Base-by-base conservation (phyloP, 2,797 vertebrate species). In the Meriones psammophilus region DNA sequence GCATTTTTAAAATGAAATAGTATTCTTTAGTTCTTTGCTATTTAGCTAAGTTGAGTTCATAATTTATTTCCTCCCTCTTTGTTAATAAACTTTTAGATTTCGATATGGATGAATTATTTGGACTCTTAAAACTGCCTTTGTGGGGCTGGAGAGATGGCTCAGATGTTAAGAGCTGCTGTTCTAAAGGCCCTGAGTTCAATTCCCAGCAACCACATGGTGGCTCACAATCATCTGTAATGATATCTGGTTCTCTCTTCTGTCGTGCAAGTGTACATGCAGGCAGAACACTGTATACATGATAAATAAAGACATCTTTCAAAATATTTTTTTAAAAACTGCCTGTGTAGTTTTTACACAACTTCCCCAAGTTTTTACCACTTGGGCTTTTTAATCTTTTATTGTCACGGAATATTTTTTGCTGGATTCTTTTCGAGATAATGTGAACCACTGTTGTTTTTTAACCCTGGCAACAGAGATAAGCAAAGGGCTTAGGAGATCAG, bases 71-170 rank as follows among this genome's bases (percentile, higher is more conserved):
- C 76, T 93, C 74, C 15, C 30, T 80, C 42, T 74, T 74, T 62
- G 20, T 93, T 94, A 79, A 50, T 81, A 91, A 95, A 86, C 62
- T 81, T 73, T 96, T 92, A 94, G 56, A 62, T 97, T 91, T 94
- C 78, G 58, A 95, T 84, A 86, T 28, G 71, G 74, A 85, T 71
- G 39, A 88, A 89, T 83, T 83, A 87, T 84, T 91, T 84, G 92
- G 58, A 84, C 42, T 97, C 92, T 89, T 50, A 80, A 96, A 95
- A 85, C n/a, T 81, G 74, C 28, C 81, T 88, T 73, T 73, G 50
- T 50, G 50, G 50, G 50, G 9, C 50, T 50, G 50, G 50, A 50
- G 50, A 50, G 50, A 50, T 50, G 50, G 50, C 50, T 50, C 50
- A 50, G 50, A 50, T 8, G 50, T 50, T 50, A 50, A 50, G 50